Evolutionary conservation across 1,140 invertebrate genomes (phyloP), one percentile per base, ranked within the genome.

Genomic region (Acromyrmex echinatior): DNA sequence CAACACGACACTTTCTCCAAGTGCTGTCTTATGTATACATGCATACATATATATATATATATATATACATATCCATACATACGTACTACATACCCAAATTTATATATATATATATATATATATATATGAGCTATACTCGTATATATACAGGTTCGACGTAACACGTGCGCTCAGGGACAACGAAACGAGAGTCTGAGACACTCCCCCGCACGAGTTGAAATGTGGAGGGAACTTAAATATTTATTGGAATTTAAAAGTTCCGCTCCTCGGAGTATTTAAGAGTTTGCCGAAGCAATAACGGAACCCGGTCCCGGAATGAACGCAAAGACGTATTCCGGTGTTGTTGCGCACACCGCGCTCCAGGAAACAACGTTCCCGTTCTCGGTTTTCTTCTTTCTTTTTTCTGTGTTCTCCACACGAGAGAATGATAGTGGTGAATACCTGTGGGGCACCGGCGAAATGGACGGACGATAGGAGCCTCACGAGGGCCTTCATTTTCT

Each of bases 201-300:
- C 7, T 35, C 35, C 35, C 14, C 12, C 25, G n/a, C 14, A 4
- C 14, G 35, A 45, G 56, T 28, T 53, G 87, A 91, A 92, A 90
- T 92, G 90, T 86, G 70, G 73, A 78, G 71, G 70, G 88, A 93
- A 94, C 92, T 94, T 94, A 92, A 93, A 94, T 94, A 94, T 94
- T 94, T 94, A 94, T 94, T 94, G 93, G 92, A 94, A 94, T 94
- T 94, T 94, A 93, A 94, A 94, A 94, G 91, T 94, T 93, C 79
- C 82, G 63, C 88, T 89, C 81, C 91, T 86, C 81, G 90, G 91
- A 92, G 93, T 94, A 93, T 93, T 94, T 94, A 94, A 94, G 91
- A 94, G 93, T 94, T 94, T 91, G 89, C 82, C 73, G 87, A 93
- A 94, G 93, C 94, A 93, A 94, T 94, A 93, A 94, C 70, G 70